These are phyloP conservation scores for Macropis europaea DNA, from an alignment of 2,888 invertebrate species.

Conservation along the genomic window DNA sequence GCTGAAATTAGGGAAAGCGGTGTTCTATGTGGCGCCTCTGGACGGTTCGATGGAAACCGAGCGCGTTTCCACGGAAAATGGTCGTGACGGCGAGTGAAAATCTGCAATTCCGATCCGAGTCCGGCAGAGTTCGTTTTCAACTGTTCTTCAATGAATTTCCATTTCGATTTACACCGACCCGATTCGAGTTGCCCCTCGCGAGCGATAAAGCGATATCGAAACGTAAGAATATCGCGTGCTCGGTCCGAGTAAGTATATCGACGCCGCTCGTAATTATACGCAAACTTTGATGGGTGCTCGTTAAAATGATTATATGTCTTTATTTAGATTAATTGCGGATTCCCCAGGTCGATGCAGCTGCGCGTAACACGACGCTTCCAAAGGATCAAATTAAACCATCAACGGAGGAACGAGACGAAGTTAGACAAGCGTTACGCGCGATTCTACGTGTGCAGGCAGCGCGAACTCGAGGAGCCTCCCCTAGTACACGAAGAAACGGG, in stretches of 20 bases:
- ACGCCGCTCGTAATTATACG: constrained; percentile 18
- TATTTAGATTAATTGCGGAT: constrained; percentile 31
- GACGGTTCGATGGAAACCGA: too few relatives aligned
- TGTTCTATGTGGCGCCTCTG: too few relatives aligned
- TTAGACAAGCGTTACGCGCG: constrained; percentile 36
- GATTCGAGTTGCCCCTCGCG: too few relatives aligned
- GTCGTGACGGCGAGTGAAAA: too few relatives aligned
- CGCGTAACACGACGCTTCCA: constrained; percentile 10
- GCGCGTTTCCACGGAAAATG: too few relatives aligned
- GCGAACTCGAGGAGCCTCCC: too few relatives aligned
- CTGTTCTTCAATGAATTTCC: too few relatives aligned
- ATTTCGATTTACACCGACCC: too few relatives aligned
- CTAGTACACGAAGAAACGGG: constrained; percentile 15
- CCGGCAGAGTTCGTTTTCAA: too few relatives aligned
- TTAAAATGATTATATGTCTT: constrained; percentile 29
- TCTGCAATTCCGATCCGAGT: too few relatives aligned
- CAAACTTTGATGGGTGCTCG: constrained; percentile 14
- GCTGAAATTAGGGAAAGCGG: too few relatives aligned
- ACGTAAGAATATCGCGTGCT: not conserved
- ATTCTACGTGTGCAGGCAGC: too few relatives aligned
- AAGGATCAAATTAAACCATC: constrained; percentile 46
- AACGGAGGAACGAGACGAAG: constrained; percentile 26
- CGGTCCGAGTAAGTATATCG: not conserved
- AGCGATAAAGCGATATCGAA: not conserved
- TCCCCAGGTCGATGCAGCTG: constrained; percentile 25